These are phyloP conservation scores for Drosophila austrosaltans DNA, from an alignment of 2,888 invertebrate genomes.

Conservation along the genomic window DNA sequence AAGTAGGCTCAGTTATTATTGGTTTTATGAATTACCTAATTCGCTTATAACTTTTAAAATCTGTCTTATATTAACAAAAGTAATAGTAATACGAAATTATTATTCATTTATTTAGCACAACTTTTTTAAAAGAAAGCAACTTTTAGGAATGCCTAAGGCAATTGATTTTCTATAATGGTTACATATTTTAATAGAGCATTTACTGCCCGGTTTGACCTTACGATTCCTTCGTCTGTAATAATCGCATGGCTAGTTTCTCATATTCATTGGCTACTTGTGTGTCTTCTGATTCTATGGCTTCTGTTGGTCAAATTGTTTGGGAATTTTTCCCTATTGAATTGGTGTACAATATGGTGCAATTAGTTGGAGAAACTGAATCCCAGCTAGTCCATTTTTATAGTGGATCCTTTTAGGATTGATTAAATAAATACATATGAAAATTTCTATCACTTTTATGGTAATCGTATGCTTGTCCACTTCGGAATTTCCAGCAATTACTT, in stretches of 20 bases:
- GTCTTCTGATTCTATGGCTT: slow-evolving; percentile 32
- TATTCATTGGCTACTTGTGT: slow-evolving; percentile 20
- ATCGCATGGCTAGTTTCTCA: slow-evolving; percentile 27
- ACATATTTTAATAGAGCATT: background rate
- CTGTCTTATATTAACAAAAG: no score
- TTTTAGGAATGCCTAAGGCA: no score
- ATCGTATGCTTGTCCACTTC: slow-evolving; percentile 45
- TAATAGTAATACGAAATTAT: no score
- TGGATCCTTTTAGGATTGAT: slow-evolving; percentile 44
- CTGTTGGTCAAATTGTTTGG: slow-evolving; percentile 57
- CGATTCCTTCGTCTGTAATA: background rate
- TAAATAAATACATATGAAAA: slow-evolving; percentile 69
- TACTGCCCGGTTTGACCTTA: background rate
- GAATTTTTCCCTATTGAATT: slow-evolving; percentile 55
- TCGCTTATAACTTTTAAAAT: no score
- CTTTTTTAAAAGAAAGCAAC: no score
- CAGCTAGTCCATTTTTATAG: background rate
- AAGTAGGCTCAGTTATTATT: no score
- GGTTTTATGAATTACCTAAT: no score
- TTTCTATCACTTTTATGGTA: slow-evolving; percentile 19
- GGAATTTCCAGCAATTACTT: slow-evolving; percentile 70
- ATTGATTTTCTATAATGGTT: no score
- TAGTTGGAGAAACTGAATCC: slow-evolving; percentile 41
- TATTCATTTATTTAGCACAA: no score
- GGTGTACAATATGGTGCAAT: slow-evolving; percentile 63